Evolutionary conservation across 2,113 vertebrate genomes (phyloP), one percentile per base, ranked within the genome.

Genomic region (Caranx melampygus): DNA sequence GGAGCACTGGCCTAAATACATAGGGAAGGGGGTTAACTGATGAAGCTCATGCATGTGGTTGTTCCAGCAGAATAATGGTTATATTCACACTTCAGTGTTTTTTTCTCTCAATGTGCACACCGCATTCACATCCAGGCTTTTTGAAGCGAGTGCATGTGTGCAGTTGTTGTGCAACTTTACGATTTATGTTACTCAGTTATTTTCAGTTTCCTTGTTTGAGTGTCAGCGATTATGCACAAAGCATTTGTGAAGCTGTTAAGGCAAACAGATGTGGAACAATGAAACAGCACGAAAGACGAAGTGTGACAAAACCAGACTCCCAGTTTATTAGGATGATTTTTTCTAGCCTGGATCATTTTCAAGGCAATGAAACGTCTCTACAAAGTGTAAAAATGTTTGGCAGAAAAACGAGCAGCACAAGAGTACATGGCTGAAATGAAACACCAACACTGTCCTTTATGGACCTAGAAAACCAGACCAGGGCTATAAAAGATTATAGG

Each of bases 1-100:
- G 97, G 97, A 59, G 96, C 92, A 5, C 96, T 96, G 82, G 97
- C 95, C 97, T 99, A 74, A 64, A 71, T 0, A 65, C 57, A 81
- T 16, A 82, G 31, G 0, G 58, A 42, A 2, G 0, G 58, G 9
- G 1, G 59, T 72, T 12, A 72, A 64, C 33, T 20, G 54, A 33
- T 33, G 10, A 49, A 51, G 57, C n/a, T 37, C 62, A 70, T 6
- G 26, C n/a, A 26, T 9, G 13, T 49, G 21, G 51, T 21, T 40
- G 33, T 71, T 55, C 44, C n/a, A 68, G 61, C 2, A 64, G 26
- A 65, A 58, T 0, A 60, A 9, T 52, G 66, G 15, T 16, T 9
- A 18, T 16, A 21, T 59, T 16, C 37, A 21, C 8, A 42, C 20
- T 12, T 6, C 5, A 9, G 31, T 63, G 14, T 40, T 42, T 21